Base-by-base conservation (phyloP, 2,113 vertebrate species). In the Brachionichthys hirsutus region DNA sequence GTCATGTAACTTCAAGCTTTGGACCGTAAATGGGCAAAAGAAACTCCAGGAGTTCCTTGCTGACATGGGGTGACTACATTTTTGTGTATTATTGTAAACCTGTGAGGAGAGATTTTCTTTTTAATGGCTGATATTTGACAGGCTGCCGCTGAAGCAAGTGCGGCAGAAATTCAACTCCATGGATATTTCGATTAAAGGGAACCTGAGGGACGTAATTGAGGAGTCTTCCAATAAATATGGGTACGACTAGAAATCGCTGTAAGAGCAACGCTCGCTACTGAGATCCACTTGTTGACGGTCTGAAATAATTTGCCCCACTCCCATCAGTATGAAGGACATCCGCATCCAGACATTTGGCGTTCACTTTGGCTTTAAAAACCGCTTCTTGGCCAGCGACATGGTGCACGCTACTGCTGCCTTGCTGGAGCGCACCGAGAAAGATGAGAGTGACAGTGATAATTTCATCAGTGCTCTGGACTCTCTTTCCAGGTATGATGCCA, bases 321-420 rank as follows among this genome's bases (percentile, higher is more conserved):
- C 24, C 35, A 3, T 54, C 87, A 99, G 96, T 54, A 94, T 99
- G 94, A 98, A 94, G 77, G 96, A 99, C 73, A 92, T 99, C 81
- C 92, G 97, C 17, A 75, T 99, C 38, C 97, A 99, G 90, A 99
- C 97, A 0, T 99, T 99, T 74, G 93, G 94, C 10, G 93, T 94
- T 67, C 94, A 98, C 77, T 99, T 98, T 68, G 97, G 97, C 53
- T 99, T 96, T 80, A 97, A 98, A 87, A 97, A 98, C 66, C 95
- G 94, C 38, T 99, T 99, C 85, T 90, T 97, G 83, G 97, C 97
- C 78, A 93, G 90, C 15, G 97, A 99, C 10, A 85, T 99, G 36
- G 97, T 98, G 16, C 95, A 98, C 7, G 93, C 94, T 45, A 90
- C 93, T 2, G 82, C 90, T 54, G 92, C 96, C 14, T 83, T 98